Conservation (phyloP, 2,113 vertebrate genomes). For the Oncorhynchus nerka region DNA sequence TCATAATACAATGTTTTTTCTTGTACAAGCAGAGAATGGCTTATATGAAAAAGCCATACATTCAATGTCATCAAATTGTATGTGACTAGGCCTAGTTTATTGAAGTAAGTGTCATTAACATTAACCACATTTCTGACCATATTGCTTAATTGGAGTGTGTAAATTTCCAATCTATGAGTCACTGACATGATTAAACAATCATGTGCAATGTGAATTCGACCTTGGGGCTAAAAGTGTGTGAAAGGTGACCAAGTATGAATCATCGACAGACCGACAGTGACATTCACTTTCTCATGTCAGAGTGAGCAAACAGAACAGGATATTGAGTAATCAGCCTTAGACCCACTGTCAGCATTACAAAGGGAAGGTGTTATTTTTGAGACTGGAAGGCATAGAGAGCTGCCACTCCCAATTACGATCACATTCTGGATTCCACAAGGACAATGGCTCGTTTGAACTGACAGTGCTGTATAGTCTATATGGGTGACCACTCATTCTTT, state of each 20-base stretch:
- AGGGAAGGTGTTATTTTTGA: not conserved
- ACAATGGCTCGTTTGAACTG: not conserved
- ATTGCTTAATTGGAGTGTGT: not conserved
- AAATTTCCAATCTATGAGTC: constrained; percentile 44
- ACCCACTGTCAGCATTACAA: constrained; percentile 9
- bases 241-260: constrained; percentile 60
- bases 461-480: not conserved
- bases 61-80: no score
- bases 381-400: not conserved
- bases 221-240: constrained; percentile 49
- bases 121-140: not conserved
- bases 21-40: no score
- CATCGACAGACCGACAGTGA: constrained; percentile 15
- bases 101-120: not conserved
- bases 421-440: not conserved
- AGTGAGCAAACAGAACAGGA: constrained; percentile 17
- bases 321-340: constrained; percentile 21
- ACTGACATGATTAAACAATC: constrained; percentile 46
- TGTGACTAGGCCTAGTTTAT: no score
- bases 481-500: not conserved
- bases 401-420: not conserved
- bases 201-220: constrained; percentile 28
- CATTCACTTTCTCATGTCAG: constrained; percentile 14
- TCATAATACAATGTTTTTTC: no score
- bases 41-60: not conserved